Percentiles rank a stretch among this genome's conserved stretches.
Conservation (phyloP, 2,797 vertebrate genomes). For the Scomberomorus guttatus region DNA sequence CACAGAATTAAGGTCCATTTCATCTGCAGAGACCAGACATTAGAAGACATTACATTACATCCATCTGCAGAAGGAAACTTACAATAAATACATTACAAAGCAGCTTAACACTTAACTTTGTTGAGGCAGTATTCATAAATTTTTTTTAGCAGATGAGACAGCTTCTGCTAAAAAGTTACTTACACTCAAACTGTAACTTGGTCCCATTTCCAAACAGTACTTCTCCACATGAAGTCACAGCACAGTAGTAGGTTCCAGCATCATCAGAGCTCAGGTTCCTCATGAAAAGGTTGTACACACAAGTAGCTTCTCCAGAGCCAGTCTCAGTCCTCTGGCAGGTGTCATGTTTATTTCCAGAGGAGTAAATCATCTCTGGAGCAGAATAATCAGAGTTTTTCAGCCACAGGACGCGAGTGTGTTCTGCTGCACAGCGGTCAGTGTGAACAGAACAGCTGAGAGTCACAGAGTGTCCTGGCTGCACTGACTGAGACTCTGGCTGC, state of each 20-base stretch:
- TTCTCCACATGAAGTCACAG: constrained; percentile 58
- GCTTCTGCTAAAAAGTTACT: too few relatives aligned
- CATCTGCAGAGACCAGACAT: background rate
- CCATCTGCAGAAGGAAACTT: background rate
- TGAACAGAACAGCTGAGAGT: constrained; percentile 61
- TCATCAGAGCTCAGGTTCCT: constrained; percentile 40
- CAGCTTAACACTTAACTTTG: background rate
- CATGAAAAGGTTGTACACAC: constrained; percentile 35
- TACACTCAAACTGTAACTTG: too few relatives aligned
- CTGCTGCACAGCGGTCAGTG: constrained; percentile 19
- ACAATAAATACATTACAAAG: too few relatives aligned
- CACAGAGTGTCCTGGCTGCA: constrained; percentile 50
- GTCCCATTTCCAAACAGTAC: constrained; percentile 53
- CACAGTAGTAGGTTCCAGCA: constrained; percentile 39
- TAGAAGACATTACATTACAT: background rate
- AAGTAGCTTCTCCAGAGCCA: constrained; percentile 11
- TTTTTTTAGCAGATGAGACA: too few relatives aligned
- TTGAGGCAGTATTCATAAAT: too few relatives aligned
- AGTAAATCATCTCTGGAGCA: constrained; percentile 43
- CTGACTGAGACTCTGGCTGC: constrained; percentile 12
- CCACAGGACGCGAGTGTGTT: constrained; percentile 45
- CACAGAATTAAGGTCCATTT: too few relatives aligned
- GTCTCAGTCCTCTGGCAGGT: background rate
- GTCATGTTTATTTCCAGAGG: background rate
- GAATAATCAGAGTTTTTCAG: constrained; percentile 26